These are phyloP conservation scores for Drosophila quadrilineata DNA, from an alignment of 1,140 invertebrate genomes.

Conservation along the genomic window DNA sequence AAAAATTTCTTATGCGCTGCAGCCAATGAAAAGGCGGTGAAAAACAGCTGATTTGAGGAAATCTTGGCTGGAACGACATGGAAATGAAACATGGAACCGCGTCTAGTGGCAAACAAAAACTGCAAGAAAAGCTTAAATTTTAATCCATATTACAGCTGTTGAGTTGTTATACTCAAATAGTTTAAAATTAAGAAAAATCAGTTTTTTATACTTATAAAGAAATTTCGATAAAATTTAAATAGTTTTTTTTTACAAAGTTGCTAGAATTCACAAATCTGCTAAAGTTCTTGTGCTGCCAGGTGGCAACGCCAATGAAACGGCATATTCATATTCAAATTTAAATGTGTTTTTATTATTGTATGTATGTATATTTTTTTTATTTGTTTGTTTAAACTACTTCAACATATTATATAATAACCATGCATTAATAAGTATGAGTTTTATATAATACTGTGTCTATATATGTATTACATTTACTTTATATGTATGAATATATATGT, in stretches of 20 bases:
- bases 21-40: slow-evolving; percentile 16
- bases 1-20: not conserved
- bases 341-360: not conserved
- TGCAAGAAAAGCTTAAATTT: no score
- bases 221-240: no score
- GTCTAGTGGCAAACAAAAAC: no score
- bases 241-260: no score
- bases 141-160: no score
- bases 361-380: slow-evolving; percentile 19
- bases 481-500: slow-evolving; percentile 16
- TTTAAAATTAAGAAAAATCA: no score
- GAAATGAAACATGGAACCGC: no score
- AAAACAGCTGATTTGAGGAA: slow-evolving; percentile 24
- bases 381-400: slow-evolving; percentile 38
- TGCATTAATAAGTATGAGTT: slow-evolving; percentile 51
- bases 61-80: not conserved
- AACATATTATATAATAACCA: slow-evolving; percentile 56
- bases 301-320: not conserved
- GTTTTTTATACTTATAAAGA: no score
- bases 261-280: no score
- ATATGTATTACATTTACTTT: slow-evolving; percentile 41
- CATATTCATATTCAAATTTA: not conserved
- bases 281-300: not conserved
- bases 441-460: slow-evolving; percentile 56
- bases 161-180: no score